Percentiles rank a stretch among this genome's conserved stretches.
Evolutionary conservation across 2,113 vertebrate species (phyloP).

Genomic region (Syrrhaptes paradoxus): DNA sequence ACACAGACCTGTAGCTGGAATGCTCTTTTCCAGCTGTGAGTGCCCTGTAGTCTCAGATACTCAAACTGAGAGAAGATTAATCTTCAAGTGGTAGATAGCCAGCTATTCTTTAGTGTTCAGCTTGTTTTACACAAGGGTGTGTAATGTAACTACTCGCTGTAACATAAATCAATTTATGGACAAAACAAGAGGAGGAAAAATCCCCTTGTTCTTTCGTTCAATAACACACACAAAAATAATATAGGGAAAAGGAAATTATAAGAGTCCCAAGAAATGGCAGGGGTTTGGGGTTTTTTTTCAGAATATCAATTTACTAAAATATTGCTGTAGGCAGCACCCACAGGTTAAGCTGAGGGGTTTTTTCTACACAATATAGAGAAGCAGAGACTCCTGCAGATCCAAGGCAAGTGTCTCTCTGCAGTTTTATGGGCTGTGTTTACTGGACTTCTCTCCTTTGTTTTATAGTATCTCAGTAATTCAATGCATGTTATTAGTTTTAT

Average conservation of each 20-base stretch:
- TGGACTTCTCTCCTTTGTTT: constrained; percentile 5
- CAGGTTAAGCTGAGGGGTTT: not conserved
- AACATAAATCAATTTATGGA: constrained; percentile 36
- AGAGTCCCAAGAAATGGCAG: not conserved
- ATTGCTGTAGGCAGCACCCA: not conserved
- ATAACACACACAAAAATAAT: not conserved
- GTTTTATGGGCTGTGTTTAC: constrained; percentile 23
- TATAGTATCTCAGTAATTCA: not conserved
- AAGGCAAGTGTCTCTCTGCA: constrained; percentile 4
- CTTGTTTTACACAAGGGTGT: constrained; percentile 44
- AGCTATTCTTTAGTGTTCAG: constrained; percentile 32
- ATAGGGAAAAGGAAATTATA: not conserved
- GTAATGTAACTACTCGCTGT: constrained; percentile 20
- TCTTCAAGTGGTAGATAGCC: constrained; percentile 31
- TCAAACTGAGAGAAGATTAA: constrained; percentile 48
- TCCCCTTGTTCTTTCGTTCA: not conserved
- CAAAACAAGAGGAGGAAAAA: constrained; percentile 1
- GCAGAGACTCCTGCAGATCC: not conserved
- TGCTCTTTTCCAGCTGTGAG: constrained; percentile 30
- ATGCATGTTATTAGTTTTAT: not conserved
- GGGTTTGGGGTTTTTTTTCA: not conserved
- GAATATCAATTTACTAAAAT: not conserved
- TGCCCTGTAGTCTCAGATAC: constrained; percentile 1
- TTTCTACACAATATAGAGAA: not conserved
- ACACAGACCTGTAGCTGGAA: constrained; percentile 25